A percentile compares a stretch with the other conserved stretches of the same genome.
Conservation (phyloP, 2,888 invertebrate species). For the Lasioglossum villosulum region DNA sequence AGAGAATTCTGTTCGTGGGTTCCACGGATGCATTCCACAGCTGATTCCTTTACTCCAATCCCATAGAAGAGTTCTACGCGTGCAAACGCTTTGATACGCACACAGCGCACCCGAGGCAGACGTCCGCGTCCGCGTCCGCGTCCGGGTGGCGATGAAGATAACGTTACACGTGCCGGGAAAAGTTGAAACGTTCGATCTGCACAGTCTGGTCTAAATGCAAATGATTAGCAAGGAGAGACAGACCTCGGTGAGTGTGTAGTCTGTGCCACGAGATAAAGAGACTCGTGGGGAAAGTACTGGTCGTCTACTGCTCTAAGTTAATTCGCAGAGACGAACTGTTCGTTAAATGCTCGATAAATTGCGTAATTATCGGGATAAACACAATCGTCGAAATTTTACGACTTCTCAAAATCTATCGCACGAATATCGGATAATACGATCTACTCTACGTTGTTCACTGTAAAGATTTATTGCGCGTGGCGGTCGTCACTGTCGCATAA, state of each 20-base stretch:
- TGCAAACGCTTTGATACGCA: neutral
- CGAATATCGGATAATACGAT: neutral
- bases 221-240: neutral
- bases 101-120: neutral
- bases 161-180: slow-evolving; percentile 1
- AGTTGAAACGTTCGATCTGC: neutral
- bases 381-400: neutral
- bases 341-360: neutral
- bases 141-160: neutral
- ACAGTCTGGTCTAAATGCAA: neutral
- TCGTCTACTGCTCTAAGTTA: neutral
- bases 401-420: neutral
- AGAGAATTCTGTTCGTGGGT: too few species aligned
- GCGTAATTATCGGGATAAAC: neutral
- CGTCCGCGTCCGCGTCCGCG: too few species aligned
- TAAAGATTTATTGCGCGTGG: slow-evolving; percentile 11
- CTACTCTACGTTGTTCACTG: neutral
- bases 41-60: neutral
- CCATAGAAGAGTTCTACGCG: neutral
- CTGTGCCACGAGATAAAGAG: neutral
- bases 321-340: neutral
- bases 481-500: slow-evolving; percentile 30
- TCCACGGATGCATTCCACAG: neutral
- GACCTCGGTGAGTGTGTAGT: neutral
- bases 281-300: neutral